Evolutionary conservation across 2,113 vertebrate species (phyloP), one percentile per base, ranked within the genome.

Genomic region (Serinus canaria): DNA sequence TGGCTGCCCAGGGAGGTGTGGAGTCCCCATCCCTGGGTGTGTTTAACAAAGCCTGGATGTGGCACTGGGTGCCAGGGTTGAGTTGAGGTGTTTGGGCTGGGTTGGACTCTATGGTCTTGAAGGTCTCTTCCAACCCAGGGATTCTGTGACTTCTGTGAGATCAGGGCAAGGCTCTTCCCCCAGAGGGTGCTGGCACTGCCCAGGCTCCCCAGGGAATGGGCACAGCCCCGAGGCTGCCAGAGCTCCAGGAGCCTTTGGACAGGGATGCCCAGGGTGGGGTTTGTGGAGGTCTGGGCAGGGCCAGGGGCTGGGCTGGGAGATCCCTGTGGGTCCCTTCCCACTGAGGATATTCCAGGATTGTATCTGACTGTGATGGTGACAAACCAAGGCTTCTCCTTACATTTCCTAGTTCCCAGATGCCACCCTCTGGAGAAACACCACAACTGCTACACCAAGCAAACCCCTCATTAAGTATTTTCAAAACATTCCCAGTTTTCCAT

Each of bases 271-370:
- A 75, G 87, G 78, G 1, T 28, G 78, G 62, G 28, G 0, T 3
- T 82, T 47, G 0, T 74, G 62, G 77, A 37, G 1, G 27, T 39
- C 10, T 39, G 78, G 0, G 44, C 62, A 89, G 60, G 53, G 69
- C 2, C 9, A 8, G 69, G n/a, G 0, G 20, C 0, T 46, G 77
- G 1, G 0, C 5, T 74, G 10, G 30, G 0, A 10, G 46, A 14
- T 60, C n/a, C n/a, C 4, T 0, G 46, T 8, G 30, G n/a, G 15
- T 31, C 12, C 4, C 31, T 13, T 35, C 77, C 41, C 4, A 1
- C 53, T 30, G 3, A 55, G 25, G 25, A 69, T 27, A 41, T 37
- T 83, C 55, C 41, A 31, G 3, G 35, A 43, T 43, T 83, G 21
- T 13, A 1, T 31, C 25, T 76, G 39, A 27, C 46, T 35, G 44